Percentiles rank a stretch among this genome's conserved stretches.
Evolutionary conservation across 2,113 vertebrate genomes (phyloP).

Genomic region (Sardina pilchardus): DNA sequence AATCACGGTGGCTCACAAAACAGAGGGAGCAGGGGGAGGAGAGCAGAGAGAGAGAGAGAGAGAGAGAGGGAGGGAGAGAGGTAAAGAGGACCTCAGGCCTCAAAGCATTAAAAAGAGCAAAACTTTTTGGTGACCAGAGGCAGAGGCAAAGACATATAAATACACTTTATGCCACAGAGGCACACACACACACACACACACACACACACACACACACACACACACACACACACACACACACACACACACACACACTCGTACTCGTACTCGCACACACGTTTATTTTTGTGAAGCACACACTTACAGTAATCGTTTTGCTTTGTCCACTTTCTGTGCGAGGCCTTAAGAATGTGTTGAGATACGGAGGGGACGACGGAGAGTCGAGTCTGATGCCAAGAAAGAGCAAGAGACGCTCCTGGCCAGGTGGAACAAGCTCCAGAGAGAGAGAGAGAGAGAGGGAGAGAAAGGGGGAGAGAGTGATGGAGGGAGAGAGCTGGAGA

Average conservation of each 20-base stretch:
- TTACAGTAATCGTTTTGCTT: not conserved
- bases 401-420: not conserved
- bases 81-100: constrained; percentile 20
- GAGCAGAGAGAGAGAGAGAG: constrained; percentile 9
- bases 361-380: not conserved
- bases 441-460: not conserved
- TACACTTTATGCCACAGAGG: constrained; percentile 35
- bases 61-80: constrained; percentile 39
- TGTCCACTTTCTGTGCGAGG: not conserved
- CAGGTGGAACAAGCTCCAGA: not conserved
- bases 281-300: not conserved
- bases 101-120: not conserved
- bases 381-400: not conserved
- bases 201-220: not conserved
- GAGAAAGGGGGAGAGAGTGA: not conserved
- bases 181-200: constrained; percentile 9
- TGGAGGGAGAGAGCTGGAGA: not conserved
- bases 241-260: not conserved
- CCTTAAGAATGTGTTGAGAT: not conserved
- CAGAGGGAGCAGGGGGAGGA: not conserved
- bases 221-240: constrained; percentile 26
- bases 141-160: constrained; percentile 29
- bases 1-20: constrained; percentile 55
- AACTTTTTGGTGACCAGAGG: constrained; percentile 43
- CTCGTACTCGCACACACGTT: not conserved